Base-by-base conservation (phyloP, 2,888 invertebrate genomes). In the Drosophila emarginata region DNA sequence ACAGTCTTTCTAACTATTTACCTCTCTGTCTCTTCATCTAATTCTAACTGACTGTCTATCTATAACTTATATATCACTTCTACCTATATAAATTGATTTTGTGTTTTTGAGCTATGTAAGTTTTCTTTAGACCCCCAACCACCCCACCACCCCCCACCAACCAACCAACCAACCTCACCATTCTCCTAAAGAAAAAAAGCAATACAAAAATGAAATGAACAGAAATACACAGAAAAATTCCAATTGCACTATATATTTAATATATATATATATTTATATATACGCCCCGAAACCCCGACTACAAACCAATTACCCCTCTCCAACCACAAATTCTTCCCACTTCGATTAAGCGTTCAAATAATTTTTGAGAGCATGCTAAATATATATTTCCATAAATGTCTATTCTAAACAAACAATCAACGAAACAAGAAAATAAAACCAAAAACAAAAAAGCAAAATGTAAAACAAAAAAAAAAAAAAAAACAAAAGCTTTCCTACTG, bases 331-430 rank as follows among this genome's bases (percentile, higher is more conserved):
- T 12, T 67, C 68, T 64, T 72, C 79, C 69, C 73, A 77, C 77
- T 76, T 83, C 64, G 76, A 79, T 81, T 88, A 88, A 89, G 77
- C 67, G 90, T 89, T 89, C 76, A 68, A 87, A 88, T 82, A 88
- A 79, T 80, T 87, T 89, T 89, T 89, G 85, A 89, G 80, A 85
- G 89, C 89, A 89, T 89, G 89, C 89, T 85, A 85, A 80, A 80
- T 78, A 84, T 88, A 88, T 78, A 85, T 85, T 89, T 88, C 80
- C 80, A 82, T 89, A 88, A 89, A 84, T 89, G 89, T 89, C 89
- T 89, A 87, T 85, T 80, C 77, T 89, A 87, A 89, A 77, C 28
- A 54, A 32, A 36, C 15, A 5, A 54, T 26, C 26, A 26, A 26
- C 26, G n/a, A 26, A 26, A 26, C 26, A 36, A 32, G 14, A 54